These are phyloP conservation scores for Nephrotoma appendiculata DNA, from an alignment of 2,888 invertebrate species.

Conservation along the genomic window DNA sequence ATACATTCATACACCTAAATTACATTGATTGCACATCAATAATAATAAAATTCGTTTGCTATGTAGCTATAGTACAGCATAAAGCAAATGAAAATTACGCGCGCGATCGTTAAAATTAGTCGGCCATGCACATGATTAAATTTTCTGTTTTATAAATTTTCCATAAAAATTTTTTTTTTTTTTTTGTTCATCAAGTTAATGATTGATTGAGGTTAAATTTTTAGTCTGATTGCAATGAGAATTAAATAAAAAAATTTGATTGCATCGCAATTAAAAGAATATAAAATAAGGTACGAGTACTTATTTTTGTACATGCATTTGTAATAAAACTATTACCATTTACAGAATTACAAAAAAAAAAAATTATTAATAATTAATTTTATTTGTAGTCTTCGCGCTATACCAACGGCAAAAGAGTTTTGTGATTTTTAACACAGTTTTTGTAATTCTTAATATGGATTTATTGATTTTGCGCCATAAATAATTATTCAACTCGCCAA, in stretches of 20 bases:
- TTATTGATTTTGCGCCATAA: not conserved
- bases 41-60: too few relatives aligned
- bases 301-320: not conserved
- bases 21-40: too few relatives aligned
- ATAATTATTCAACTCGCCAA: not conserved
- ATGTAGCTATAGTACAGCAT: too few relatives aligned
- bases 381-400: not conserved
- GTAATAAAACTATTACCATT: not conserved
- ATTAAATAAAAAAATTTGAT: not conserved
- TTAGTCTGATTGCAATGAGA: not conserved
- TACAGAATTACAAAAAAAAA: not conserved
- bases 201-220: not conserved
- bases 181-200: not conserved
- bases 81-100: not conserved
- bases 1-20: too few relatives aligned
- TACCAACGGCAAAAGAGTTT: not conserved
- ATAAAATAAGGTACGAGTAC: not conserved
- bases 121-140: not conserved
- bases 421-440: not conserved
- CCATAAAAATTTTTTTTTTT: too few relatives aligned
- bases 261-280: not conserved
- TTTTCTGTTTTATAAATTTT: not conserved
- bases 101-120: not conserved
- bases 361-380: not conserved
- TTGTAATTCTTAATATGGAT: not conserved